A percentile compares a stretch with the other conserved stretches of the same genome.
Evolutionary conservation across 2,797 vertebrate genomes (phyloP).

Genomic region (Coreius guichenoti): DNA sequence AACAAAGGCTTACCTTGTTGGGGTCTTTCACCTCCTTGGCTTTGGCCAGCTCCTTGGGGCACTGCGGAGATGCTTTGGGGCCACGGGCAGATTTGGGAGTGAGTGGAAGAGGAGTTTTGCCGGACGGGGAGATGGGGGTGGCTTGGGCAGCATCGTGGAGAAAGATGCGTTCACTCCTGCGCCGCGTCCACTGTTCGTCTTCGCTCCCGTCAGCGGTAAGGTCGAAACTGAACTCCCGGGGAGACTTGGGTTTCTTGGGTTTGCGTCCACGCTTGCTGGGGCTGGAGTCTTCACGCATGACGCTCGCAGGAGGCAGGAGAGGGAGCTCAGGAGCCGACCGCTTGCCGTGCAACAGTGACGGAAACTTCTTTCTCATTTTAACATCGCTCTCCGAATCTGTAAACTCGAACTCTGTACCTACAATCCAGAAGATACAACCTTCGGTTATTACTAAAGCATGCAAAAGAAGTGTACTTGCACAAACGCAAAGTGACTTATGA

Average conservation of each 20-base stretch:
- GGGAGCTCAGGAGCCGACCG: slow-evolving; percentile 83
- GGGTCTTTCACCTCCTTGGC: slow-evolving; percentile 86
- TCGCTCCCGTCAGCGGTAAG: slow-evolving; percentile 85
- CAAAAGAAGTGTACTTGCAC: not conserved
- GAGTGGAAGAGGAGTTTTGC: slow-evolving; percentile 67
- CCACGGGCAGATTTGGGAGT: slow-evolving; percentile 80
- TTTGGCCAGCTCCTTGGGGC: slow-evolving; percentile 80
- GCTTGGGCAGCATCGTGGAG: slow-evolving; percentile 86
- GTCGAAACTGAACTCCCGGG: slow-evolving; percentile 86
- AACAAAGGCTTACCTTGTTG: slow-evolving; percentile 81
- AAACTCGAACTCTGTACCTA: slow-evolving; percentile 91
- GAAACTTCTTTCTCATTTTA: slow-evolving; percentile 86
- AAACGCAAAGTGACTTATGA: not conserved
- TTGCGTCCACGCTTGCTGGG: slow-evolving; percentile 85
- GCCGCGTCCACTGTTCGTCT: slow-evolving; percentile 91
- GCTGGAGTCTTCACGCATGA: slow-evolving; percentile 73
- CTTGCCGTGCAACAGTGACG: slow-evolving; percentile 85
- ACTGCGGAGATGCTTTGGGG: slow-evolving; percentile 77
- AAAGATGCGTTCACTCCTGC: slow-evolving; percentile 96
- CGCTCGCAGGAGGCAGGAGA: slow-evolving; percentile 75
- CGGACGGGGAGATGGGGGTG: slow-evolving; percentile 67
- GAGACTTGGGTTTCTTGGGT: slow-evolving; percentile 84
- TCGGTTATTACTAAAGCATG: not conserved
- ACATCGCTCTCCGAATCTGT: slow-evolving; percentile 92
- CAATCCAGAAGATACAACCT: slow-evolving; percentile 6